These are phyloP conservation scores for Ceratina calcarata DNA, from an alignment of 1,140 invertebrate genomes.

Conservation along the genomic window DNA sequence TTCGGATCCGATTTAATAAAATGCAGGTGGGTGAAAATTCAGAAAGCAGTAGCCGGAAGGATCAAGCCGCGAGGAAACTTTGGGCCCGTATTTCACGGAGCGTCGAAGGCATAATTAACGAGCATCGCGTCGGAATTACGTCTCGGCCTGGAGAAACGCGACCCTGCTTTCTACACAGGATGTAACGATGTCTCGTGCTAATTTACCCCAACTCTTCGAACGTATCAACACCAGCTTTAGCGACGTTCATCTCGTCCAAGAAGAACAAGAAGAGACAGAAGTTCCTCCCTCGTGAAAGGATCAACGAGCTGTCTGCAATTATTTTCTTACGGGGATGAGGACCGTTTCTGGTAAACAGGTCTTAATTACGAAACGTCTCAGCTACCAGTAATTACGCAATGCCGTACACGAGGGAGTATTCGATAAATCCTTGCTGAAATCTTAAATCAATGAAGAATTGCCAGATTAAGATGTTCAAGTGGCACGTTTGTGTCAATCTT, in stretches of 20 bases:
- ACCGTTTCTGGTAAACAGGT: not conserved
- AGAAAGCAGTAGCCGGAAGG: not conserved
- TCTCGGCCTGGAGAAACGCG: constrained; percentile 1
- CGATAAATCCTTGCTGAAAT: too few species aligned
- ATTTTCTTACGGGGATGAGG: constrained; percentile 6
- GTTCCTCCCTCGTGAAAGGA: not conserved
- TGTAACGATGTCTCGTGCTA: constrained; percentile 2
- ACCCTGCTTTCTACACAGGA: not conserved
- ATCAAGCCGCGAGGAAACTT: constrained; percentile 9
- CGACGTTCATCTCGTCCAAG: not conserved
- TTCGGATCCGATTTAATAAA: not conserved
- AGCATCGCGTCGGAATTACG: constrained; percentile 20
- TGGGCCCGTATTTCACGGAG: not conserved
- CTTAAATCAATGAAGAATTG: too few species aligned
- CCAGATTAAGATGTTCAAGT: too few species aligned
- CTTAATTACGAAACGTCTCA: not conserved
- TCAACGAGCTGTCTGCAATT: not conserved
- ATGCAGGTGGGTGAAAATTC: not conserved
- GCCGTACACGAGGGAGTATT: not conserved
- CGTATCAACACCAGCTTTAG: constrained; percentile 5
- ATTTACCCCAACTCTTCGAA: constrained; percentile 14
- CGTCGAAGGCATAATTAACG: constrained; percentile 26
- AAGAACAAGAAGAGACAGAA: not conserved
- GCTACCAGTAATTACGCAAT: not conserved
- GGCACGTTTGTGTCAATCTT: not conserved